A percentile compares a stretch with the other conserved stretches of the same genome.
Conservation (phyloP, 2,888 invertebrate genomes). For the Scaptomyza caliginosa region DNA sequence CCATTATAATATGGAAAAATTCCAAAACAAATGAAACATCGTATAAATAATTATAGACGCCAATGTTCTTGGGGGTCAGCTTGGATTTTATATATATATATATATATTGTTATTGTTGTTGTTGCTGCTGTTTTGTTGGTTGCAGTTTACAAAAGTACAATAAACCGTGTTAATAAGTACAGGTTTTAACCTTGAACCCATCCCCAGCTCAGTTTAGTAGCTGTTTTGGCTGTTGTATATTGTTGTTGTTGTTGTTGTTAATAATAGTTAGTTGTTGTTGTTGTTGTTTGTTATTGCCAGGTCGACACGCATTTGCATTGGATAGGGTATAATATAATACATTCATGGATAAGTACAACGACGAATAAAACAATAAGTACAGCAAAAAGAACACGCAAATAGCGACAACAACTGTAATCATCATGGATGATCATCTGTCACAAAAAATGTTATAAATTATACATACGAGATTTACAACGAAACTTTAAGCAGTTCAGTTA, state of each 20-base stretch:
- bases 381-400: constrained; percentile 42
- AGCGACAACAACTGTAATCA: constrained; percentile 57
- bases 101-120: constrained; percentile 30
- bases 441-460: constrained; percentile 83
- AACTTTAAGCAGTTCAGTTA: constrained; percentile 17
- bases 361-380: constrained; percentile 43
- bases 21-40: constrained; percentile 83
- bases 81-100: constrained; percentile 27
- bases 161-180: constrained; percentile 77
- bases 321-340: constrained; percentile 82
- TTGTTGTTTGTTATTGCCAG: constrained; percentile 14
- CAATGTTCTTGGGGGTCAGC: constrained; percentile 48
- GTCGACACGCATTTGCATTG: constrained; percentile 54
- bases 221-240: constrained; percentile 25
- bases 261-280: constrained; percentile 23
- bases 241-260: constrained; percentile 22
- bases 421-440: constrained; percentile 67
- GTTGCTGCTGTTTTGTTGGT: constrained; percentile 28
- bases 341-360: constrained; percentile 62
- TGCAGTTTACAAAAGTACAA: constrained; percentile 72
- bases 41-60: constrained; percentile 82
- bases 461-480: constrained; percentile 59
- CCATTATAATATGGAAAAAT: constrained; percentile 76
- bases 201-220: constrained; percentile 16
- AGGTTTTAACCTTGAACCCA: constrained; percentile 81